A percentile compares a stretch with the other conserved stretches of the same genome.
Conservation (phyloP, 2,888 invertebrate species). For the Lordiphosa fenestrarum region DNA sequence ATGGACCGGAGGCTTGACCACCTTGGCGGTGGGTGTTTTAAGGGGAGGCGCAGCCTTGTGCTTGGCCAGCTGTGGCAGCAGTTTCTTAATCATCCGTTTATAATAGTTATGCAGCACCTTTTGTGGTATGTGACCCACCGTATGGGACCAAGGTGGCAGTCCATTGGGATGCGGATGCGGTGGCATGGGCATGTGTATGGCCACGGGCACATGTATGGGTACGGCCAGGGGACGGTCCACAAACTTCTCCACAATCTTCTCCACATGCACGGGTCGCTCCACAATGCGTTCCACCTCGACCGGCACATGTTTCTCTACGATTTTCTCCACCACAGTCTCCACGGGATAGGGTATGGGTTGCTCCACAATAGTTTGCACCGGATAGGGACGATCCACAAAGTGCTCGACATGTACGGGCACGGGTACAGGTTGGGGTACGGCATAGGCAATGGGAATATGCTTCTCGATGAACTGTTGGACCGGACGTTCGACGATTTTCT, state of each 20-base stretch:
- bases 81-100: slow-evolving; percentile 73
- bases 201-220: slow-evolving; percentile 81
- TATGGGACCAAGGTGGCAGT: slow-evolving; percentile 43
- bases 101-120: slow-evolving; percentile 75
- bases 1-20: slow-evolving; percentile 37
- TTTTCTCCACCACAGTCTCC: slow-evolving; percentile 81
- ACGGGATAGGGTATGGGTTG: slow-evolving; percentile 81
- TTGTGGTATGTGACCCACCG: slow-evolving; percentile 62
- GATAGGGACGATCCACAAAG: slow-evolving; percentile 81
- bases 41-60: slow-evolving; percentile 14
- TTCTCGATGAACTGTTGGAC: slow-evolving; percentile 81
- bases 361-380: slow-evolving; percentile 79
- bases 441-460: slow-evolving; percentile 80
- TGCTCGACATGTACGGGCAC: slow-evolving; percentile 81
- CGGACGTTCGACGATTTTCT: slow-evolving; percentile 80
- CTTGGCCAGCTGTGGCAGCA: slow-evolving; percentile 60
- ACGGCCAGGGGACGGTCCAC: slow-evolving; percentile 79
- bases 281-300: slow-evolving; percentile 81
- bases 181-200: slow-evolving; percentile 82
- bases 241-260: slow-evolving; percentile 76
- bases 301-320: slow-evolving; percentile 82
- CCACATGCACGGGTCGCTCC: slow-evolving; percentile 82
- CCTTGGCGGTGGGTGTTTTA: slow-evolving; percentile 13
- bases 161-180: slow-evolving; percentile 57
- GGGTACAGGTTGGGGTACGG: slow-evolving; percentile 82